Conservation (phyloP, 2,797 vertebrate genomes). For the Acipenser transmontanus region DNA sequence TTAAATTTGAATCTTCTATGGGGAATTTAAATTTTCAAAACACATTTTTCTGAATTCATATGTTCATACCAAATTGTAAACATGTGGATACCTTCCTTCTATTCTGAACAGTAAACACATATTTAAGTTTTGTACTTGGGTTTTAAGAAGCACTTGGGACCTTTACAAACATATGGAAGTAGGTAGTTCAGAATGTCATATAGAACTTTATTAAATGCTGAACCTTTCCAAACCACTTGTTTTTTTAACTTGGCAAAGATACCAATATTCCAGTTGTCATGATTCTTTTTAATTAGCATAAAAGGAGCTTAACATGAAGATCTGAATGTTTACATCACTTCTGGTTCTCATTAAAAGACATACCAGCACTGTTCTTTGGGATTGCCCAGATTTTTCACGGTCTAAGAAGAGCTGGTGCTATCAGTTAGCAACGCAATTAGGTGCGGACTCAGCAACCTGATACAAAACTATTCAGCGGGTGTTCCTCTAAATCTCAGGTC, state of each 20-base stretch:
- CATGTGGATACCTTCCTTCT: conserved; percentile 36
- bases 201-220: conserved; percentile 56
- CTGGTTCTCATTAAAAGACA: conserved; percentile 37
- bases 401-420: too few relatives aligned
- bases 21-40: conserved; percentile 27
- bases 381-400: conserved; percentile 30
- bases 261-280: conserved; percentile 49
- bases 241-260: conserved; percentile 48
- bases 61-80: conserved; percentile 39
- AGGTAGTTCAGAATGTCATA: conserved; percentile 44
- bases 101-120: conserved; percentile 19
- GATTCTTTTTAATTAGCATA: conserved; percentile 62
- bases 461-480: too few relatives aligned
- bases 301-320: conserved; percentile 39
- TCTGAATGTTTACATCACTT: conserved; percentile 47
- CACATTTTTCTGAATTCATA: conserved; percentile 31
- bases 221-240: conserved; percentile 52
- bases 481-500: too few relatives aligned
- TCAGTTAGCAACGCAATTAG: too few relatives aligned
- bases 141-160: conserved; percentile 42
- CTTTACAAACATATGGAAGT: conserved; percentile 51
- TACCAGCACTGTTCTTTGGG: not conserved
- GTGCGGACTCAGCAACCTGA: too few relatives aligned
- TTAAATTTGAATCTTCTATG: conserved; percentile 10
- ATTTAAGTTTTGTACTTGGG: conserved; percentile 35